Percentiles rank a stretch among this genome's conserved stretches.
Evolutionary conservation across 1,140 invertebrate genomes (phyloP).

Genomic region (Drosophila lowei): DNA sequence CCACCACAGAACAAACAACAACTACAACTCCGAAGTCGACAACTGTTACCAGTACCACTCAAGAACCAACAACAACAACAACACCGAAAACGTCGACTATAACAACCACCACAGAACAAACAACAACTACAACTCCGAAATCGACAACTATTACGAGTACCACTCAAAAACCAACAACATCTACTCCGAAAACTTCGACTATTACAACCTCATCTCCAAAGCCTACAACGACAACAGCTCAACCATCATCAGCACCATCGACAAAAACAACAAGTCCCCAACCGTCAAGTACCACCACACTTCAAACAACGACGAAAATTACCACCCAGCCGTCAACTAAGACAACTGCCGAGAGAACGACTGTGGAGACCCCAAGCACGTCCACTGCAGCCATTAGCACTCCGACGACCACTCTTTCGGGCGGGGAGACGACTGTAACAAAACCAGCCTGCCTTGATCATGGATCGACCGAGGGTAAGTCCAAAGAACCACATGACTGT

Average conservation of each 20-base stretch:
- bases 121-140: constrained; percentile 3
- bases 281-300: background rate
- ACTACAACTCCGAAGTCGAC: background rate
- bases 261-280: background rate
- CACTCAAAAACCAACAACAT: background rate
- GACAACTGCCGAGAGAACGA: no score
- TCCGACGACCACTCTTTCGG: no score
- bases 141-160: background rate
- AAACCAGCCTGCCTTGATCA: background rate
- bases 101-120: background rate
- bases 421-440: no score
- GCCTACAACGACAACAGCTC: background rate
- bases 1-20: constrained; percentile 1
- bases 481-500: background rate
- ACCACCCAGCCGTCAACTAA: no score
- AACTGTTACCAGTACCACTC: background rate
- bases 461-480: constrained; percentile 12
- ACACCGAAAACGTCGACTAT: constrained; percentile 7
- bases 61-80: constrained; percentile 1
- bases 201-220: no score
- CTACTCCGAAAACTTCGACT: background rate
- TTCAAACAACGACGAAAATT: background rate
- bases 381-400: no score
- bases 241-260: background rate
- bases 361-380: no score